Evolutionary conservation across 2,888 invertebrate genomes (phyloP).

Genomic region (Nomada lathburiana): DNA sequence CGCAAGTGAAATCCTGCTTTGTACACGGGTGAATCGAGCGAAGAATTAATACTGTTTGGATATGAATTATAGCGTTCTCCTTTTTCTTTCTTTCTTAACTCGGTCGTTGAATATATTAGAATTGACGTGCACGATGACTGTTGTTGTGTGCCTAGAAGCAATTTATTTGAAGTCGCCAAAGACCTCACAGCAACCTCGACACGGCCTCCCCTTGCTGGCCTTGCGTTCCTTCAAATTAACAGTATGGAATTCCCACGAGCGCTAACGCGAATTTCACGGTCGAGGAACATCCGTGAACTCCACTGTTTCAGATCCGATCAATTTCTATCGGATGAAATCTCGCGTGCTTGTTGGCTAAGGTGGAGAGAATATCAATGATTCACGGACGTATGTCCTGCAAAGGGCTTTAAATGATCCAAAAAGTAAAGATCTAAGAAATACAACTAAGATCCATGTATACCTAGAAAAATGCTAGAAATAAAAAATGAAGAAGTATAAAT

Average conservation of each 20-base stretch:
- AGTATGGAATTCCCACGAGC: conserved; percentile 50
- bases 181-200: conserved; percentile 43
- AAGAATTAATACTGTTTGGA: not conserved
- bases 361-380: conserved; percentile 10
- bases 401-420: no score
- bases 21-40: not conserved
- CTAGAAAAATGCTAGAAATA: no score
- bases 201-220: conserved; percentile 30
- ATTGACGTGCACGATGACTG: not conserved
- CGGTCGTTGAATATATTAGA: not conserved
- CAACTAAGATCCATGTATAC: no score
- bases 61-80: not conserved
- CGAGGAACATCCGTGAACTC: conserved; percentile 37
- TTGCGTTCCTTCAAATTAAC: conserved; percentile 64
- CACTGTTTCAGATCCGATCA: conserved; percentile 4
- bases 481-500: no score
- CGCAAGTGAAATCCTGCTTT: not conserved
- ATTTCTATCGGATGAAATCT: conserved; percentile 38
- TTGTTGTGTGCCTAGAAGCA: not conserved
- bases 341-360: not conserved
- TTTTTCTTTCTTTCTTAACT: not conserved
- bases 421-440: no score
- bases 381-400: not conserved
- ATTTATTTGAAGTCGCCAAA: not conserved
- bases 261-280: conserved; percentile 42